Conservation (phyloP, 2,113 vertebrate genomes). For the Mionectes macconnelli region DNA sequence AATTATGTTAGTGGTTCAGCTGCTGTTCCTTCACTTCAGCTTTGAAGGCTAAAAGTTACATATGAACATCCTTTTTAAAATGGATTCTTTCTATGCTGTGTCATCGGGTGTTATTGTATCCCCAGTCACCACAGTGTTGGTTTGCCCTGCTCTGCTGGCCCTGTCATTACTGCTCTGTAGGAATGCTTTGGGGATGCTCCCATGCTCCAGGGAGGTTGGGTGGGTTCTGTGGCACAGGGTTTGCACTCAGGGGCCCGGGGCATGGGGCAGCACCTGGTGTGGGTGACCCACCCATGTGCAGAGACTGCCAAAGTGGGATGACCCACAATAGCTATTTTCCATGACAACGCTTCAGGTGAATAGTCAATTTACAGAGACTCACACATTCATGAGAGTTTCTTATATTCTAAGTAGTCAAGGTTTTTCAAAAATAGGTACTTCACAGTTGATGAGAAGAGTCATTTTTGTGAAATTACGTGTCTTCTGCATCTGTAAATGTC, state of each 20-base stretch:
- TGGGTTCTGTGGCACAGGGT: not conserved
- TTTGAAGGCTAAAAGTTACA: not conserved
- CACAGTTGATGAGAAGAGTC: not conserved
- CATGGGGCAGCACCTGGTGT: not conserved
- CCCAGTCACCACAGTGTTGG: not conserved
- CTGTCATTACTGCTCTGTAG: fast-evolving
- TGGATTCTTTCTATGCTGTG: not conserved
- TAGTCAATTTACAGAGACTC: not conserved
- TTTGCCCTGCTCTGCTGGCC: not conserved
- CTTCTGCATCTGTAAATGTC: fast-evolving
- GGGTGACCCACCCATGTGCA: not conserved
- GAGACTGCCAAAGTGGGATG: not conserved
- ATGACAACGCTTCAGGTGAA: not conserved
- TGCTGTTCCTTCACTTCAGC: not conserved
- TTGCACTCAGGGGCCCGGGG: fast-evolving
- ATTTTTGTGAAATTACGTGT: not conserved
- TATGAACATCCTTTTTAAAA: fast-evolving
- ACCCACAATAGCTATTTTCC: not conserved
- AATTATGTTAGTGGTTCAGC: not conserved
- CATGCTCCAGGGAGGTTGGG: fast-evolving
- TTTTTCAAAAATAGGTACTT: not conserved
- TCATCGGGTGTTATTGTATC: not conserved
- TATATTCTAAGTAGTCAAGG: not conserved
- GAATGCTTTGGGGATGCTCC: not conserved
- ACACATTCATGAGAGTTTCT: not conserved